Evolutionary conservation across 2,888 invertebrate genomes (phyloP).

Genomic region (Unio pictorum): DNA sequence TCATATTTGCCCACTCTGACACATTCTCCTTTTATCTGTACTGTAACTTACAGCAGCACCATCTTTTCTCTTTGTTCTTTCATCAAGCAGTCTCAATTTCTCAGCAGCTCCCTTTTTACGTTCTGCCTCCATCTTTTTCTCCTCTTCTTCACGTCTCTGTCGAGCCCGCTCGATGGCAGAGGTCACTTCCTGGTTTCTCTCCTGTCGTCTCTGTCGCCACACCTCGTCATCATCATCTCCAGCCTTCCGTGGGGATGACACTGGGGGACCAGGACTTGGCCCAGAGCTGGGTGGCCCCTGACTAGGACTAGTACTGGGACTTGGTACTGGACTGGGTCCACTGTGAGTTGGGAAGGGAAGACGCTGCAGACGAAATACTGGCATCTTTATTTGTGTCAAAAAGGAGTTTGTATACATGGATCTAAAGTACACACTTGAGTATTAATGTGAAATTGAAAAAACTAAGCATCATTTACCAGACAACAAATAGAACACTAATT

Average conservation of each 20-base stretch:
- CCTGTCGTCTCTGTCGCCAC: conserved; percentile 82
- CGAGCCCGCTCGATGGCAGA: conserved; percentile 86
- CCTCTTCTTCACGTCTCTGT: conserved; percentile 90
- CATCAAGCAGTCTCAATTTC: conserved; percentile 80
- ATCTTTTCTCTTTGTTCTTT: conserved; percentile 75
- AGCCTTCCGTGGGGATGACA: conserved; percentile 34
- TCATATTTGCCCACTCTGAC: not conserved
- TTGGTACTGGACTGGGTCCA: conserved; percentile 6
- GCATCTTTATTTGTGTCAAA: conserved; percentile 2
- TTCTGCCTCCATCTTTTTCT: conserved; percentile 75
- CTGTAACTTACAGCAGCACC: conserved; percentile 52
- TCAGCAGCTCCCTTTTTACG: conserved; percentile 77
- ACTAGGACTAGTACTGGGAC: conserved; percentile 9
- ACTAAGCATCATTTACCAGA: no score
- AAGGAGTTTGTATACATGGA: not conserved
- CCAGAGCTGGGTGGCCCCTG: not conserved
- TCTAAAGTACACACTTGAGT: no score
- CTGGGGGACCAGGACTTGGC: conserved; percentile 27
- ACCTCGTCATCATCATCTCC: conserved; percentile 78
- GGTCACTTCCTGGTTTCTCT: conserved; percentile 70
- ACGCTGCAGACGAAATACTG: conserved; percentile 2
- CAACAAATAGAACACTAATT: no score
- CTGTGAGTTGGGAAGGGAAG: conserved; percentile 5
- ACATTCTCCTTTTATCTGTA: not conserved
- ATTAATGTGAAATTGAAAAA: no score